phyloP scores from a whole-genome alignment of 2,113 vertebrate genomes.

The Chloroceryle aenea region DNA sequence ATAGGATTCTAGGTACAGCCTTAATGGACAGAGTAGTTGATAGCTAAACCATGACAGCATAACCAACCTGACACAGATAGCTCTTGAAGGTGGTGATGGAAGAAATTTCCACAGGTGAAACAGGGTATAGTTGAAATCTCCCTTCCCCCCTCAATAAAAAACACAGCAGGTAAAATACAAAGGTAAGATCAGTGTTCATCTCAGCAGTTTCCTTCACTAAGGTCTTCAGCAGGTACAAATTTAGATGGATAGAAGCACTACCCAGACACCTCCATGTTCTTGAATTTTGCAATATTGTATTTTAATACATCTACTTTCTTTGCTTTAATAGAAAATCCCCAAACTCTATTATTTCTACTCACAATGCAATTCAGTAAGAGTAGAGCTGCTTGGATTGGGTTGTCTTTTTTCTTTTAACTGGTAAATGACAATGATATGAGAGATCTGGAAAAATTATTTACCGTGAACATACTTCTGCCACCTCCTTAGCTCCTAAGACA shows the following conservation, averaged over 20 bases:
- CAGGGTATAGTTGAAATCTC: background rate
- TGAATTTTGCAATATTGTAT: background rate
- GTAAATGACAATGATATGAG: background rate
- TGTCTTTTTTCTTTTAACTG: background rate
- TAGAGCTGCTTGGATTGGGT: background rate
- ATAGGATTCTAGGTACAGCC: background rate
- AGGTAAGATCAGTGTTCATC: background rate
- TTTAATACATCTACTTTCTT: background rate
- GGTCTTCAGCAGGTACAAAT: background rate
- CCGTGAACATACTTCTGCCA: background rate
- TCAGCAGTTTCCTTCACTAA: background rate
- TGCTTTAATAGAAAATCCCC: background rate
- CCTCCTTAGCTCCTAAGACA: background rate
- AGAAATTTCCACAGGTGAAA: background rate
- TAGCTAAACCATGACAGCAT: background rate
- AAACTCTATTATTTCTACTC: background rate
- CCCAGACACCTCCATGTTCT: background rate
- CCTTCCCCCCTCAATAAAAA: too few species aligned
- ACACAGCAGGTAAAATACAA: background rate
- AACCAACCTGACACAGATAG: background rate
- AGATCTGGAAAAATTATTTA: background rate
- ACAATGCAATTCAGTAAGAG: background rate
- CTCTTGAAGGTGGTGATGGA: background rate
- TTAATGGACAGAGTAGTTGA: background rate
- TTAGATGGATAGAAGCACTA: background rate